phyloP scores from a whole-genome alignment of 2,797 vertebrate genomes.

The Tokudaia muenninki region DNA sequence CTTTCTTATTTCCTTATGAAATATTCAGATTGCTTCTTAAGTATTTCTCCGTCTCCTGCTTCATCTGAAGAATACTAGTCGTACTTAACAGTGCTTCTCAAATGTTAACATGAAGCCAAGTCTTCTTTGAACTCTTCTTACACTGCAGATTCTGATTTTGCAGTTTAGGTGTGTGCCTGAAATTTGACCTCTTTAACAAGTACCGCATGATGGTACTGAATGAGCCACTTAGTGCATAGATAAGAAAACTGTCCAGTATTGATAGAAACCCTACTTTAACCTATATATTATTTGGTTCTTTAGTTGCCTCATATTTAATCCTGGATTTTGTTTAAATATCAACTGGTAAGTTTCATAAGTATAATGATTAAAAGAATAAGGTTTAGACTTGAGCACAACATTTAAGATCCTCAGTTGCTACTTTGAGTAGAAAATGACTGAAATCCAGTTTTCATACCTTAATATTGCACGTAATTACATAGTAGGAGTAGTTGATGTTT shows the following conservation, averaged over 20 bases:
- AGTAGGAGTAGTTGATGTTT: not conserved
- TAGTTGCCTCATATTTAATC: not conserved
- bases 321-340: constrained; percentile 23
- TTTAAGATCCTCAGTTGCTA: not conserved
- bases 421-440: not conserved
- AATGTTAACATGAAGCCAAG: not conserved
- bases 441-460: constrained; percentile 8
- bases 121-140: not conserved
- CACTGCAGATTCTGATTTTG: constrained; percentile 19
- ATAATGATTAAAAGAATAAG: not conserved
- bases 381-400: not conserved
- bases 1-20: not conserved
- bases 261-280: not conserved
- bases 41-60: not conserved
- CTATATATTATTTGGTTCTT: not conserved
- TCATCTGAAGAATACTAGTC: constrained; percentile 2
- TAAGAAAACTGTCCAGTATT: not conserved
- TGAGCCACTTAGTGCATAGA: not conserved
- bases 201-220: not conserved
- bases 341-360: constrained; percentile 28
- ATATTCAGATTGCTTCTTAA: constrained; percentile 11
- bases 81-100: not conserved
- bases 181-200: not conserved
- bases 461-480: not conserved
- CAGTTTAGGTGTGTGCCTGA: not conserved